Percentiles rank a stretch among this genome's conserved stretches.
Conservation (phyloP, 2,888 invertebrate genomes). For the Parapristionchus giblindavisi region DNA sequence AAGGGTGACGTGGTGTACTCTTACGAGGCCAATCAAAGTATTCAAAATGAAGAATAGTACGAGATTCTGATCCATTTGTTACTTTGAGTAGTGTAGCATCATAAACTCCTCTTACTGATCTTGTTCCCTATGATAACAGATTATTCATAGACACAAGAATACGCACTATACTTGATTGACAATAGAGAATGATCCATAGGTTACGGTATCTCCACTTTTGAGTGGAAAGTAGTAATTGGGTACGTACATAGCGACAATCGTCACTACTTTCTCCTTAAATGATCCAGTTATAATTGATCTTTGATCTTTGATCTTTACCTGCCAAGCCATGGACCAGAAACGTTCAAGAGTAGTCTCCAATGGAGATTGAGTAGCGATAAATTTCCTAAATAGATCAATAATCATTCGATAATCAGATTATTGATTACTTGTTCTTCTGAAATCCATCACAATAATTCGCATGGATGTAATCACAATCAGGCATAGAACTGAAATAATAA, state of each 20-base stretch:
- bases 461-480: slow-evolving; percentile 16
- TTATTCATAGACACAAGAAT: not conserved
- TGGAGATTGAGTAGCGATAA: slow-evolving; percentile 21
- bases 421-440: not conserved
- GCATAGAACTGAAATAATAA: slow-evolving; percentile 10
- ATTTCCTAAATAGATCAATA: slow-evolving; percentile 27
- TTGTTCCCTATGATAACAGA: slow-evolving; percentile 2
- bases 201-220: not conserved
- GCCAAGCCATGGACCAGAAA: slow-evolving; percentile 34
- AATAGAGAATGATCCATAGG: not conserved
- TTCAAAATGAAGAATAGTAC: slow-evolving; percentile 6
- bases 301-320: slow-evolving; percentile 21
- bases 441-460: slow-evolving; percentile 30
- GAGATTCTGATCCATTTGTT: not conserved
- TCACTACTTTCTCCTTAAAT: slow-evolving; percentile 18
- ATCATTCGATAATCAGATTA: not conserved
- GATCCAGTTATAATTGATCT: not conserved
- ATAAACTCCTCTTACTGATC: not conserved
- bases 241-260: not conserved
- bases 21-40: slow-evolving; percentile 24
- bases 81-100: slow-evolving; percentile 19
- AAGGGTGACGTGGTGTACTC: not conserved
- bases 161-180: not conserved
- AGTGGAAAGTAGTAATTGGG: slow-evolving; percentile 1
- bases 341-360: not conserved